Evolutionary conservation across 2,888 invertebrate genomes (phyloP), one percentile per base, ranked within the genome.

Genomic region (Azorinus chamasolen): DNA sequence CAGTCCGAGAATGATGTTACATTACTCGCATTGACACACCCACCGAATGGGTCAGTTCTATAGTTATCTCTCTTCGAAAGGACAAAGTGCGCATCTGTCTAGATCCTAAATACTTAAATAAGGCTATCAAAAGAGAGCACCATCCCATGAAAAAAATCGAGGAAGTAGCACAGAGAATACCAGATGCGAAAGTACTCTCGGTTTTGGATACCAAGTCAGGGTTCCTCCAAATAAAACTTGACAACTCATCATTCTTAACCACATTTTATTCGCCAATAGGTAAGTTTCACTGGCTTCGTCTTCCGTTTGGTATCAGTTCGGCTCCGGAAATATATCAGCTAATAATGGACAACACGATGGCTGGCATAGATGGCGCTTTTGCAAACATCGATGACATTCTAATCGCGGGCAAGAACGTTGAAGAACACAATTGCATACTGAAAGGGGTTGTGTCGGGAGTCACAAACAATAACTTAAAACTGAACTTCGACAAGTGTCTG

Each of bases 181-280:
- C 80, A 24, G 54, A 61, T 39, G 79, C 84, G 8, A 75, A 79
- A 32, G 58, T 82, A 14, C 85, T 86, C 71, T 76, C 74, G 0
- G 62, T 55, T 20, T 59, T 83, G 3, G 83, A 84, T 62, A 83
- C 81, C 3, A 85, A 83, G 58, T 63, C 74, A 14, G 77, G 84
- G 24, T 85, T 82, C 48, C 43, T 74, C 39, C 83, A 85, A 61
- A 83, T 87, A 1, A 73, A 72, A 58, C 65, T 84, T 14, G 79
- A 81, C 27, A 51, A 61, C 3, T 81, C 81, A 1, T 80, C 74
- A 0, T 70, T 63, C 16, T 57, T 85, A n/a, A 86, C 85, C 37
- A 86, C 78, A 0, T 85, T 86, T 53, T 83, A 84, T 39, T 83
- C 84, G 0, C 81, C 79, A 10, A 58, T 83, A 22, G 84, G 83